Evolutionary conservation across 2,113 vertebrate species (phyloP).

Genomic region (Podarcis cretensis): DNA sequence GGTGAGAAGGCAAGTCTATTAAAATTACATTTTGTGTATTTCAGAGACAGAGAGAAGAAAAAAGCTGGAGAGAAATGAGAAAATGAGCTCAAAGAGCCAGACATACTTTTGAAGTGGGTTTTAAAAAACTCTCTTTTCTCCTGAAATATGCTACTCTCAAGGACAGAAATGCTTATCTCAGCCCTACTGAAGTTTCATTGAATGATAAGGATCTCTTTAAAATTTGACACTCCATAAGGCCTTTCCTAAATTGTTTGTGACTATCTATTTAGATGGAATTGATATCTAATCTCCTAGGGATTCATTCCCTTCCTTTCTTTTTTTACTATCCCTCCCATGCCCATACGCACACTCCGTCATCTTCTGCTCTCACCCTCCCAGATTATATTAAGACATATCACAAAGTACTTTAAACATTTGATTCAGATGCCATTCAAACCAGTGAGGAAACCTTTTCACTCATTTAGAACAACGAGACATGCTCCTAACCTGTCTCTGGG

Average conservation of each 20-base stretch:
- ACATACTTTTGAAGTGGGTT: neutral
- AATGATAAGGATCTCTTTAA: neutral
- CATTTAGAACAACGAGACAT: neutral
- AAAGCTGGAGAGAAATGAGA: neutral
- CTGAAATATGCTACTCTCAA: neutral
- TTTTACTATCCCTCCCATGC: neutral
- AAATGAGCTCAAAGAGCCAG: neutral
- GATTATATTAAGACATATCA: conserved; percentile 2
- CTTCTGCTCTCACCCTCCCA: neutral
- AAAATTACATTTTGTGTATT: neutral
- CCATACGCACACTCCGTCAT: rapidly evolving
- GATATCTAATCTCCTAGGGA: conserved; percentile 10
- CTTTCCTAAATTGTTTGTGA: conserved; percentile 15
- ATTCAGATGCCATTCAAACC: neutral
- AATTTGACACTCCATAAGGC: neutral
- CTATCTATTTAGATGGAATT: conserved; percentile 3
- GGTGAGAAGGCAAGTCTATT: neutral
- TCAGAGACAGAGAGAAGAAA: neutral
- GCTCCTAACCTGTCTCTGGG: neutral
- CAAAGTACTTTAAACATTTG: rapidly evolving
- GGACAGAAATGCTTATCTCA: neutral
- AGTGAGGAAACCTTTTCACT: neutral
- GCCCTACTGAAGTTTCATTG: neutral
- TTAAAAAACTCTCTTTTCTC: neutral
- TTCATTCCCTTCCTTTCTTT: neutral